These are phyloP conservation scores for Hoplias malabaricus DNA, from an alignment of 2,113 vertebrate species.

Conservation along the genomic window DNA sequence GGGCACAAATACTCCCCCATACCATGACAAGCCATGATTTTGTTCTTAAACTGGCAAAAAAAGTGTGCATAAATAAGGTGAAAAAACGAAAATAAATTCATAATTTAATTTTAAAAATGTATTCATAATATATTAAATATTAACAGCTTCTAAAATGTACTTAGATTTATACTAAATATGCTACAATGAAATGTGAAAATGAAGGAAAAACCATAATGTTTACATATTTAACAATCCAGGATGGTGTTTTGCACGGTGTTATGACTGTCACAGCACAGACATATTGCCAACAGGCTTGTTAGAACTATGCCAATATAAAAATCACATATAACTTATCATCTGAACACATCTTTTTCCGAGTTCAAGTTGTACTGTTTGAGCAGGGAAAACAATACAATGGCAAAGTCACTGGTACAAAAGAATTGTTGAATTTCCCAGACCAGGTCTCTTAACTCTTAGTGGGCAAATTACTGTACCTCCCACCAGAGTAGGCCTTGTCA, in stretches of 20 bases:
- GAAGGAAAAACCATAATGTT: neutral
- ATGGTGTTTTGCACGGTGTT: neutral
- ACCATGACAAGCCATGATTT: too few species aligned
- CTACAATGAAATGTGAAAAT: neutral
- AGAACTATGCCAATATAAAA: too few species aligned
- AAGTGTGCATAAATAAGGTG: too few species aligned
- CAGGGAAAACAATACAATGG: neutral
- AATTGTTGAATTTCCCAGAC: neutral
- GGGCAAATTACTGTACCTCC: slow-evolving; percentile 1
- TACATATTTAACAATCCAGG: neutral
- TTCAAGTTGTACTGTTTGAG: neutral
- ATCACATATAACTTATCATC: too few species aligned
- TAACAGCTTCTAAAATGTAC: too few species aligned
- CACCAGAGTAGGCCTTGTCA: slow-evolving; percentile 14
- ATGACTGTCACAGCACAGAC: neutral
- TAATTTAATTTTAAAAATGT: too few species aligned
- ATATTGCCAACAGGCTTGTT: neutral
- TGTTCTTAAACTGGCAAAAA: too few species aligned
- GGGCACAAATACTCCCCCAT: too few species aligned
- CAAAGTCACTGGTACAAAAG: neutral
- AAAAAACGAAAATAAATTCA: too few species aligned
- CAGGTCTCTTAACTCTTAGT: slow-evolving; percentile 2
- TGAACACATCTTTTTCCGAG: neutral
- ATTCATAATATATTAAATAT: too few species aligned
- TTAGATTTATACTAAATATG: neutral